Conservation (phyloP, 2,113 vertebrate genomes). For the Eonycteris spelaea region DNA sequence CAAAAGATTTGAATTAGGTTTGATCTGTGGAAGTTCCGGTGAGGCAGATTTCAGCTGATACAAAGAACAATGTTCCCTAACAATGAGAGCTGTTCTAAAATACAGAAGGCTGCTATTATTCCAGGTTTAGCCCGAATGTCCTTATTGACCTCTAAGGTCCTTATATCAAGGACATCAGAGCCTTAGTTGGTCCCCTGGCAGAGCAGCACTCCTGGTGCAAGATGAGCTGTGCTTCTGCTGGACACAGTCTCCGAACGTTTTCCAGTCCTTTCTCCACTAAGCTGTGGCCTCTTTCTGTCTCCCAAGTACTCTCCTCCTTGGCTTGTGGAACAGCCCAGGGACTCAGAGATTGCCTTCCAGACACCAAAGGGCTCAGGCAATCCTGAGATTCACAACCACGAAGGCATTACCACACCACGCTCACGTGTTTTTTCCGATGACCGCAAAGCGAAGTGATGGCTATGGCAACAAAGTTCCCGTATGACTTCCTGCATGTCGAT, state of each 20-base stretch:
- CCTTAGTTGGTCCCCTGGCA: neutral
- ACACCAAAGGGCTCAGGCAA: neutral
- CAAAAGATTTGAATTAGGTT: neutral
- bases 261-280: neutral
- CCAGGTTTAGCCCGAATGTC: neutral
- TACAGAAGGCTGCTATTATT: too few relatives aligned
- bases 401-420: neutral
- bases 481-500: neutral
- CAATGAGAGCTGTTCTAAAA: neutral
- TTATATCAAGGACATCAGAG: neutral
- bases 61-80: neutral
- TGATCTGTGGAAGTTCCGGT: neutral
- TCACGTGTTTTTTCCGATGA: neutral
- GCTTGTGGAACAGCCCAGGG: neutral
- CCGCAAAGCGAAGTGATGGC: neutral
- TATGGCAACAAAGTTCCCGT: fast-evolving
- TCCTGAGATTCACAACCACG: neutral
- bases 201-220: neutral
- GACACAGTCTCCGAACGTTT: neutral
- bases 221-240: neutral
- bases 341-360: neutral
- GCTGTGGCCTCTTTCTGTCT: neutral
- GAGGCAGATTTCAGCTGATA: neutral
- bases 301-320: neutral
- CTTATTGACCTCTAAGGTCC: neutral